These are phyloP conservation scores for Balearica regulorum DNA, from an alignment of 2,797 vertebrate genomes.

Conservation along the genomic window DNA sequence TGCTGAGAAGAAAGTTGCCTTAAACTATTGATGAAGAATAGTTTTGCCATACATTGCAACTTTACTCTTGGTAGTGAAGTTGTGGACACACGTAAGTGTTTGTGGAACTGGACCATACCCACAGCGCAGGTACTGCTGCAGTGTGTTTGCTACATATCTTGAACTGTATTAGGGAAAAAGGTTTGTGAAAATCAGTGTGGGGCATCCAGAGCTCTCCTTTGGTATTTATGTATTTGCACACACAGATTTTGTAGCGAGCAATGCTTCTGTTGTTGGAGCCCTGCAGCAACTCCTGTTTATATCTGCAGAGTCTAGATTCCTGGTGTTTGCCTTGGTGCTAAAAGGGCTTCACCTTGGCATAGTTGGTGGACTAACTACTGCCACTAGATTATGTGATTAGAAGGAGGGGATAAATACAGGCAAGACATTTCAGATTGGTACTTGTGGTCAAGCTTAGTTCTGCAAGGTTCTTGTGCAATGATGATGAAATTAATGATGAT, in stretches of 20 bases:
- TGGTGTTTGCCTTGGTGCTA: neutral
- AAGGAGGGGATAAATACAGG: neutral
- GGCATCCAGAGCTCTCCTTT: neutral
- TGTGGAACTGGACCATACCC: neutral
- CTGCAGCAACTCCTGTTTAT: neutral
- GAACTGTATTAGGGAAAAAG: neutral
- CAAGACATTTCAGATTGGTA: neutral
- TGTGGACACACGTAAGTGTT: rapidly evolving
- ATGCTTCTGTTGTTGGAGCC: neutral
- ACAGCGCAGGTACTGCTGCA: neutral
- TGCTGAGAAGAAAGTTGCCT: neutral
- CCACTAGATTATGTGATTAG: neutral
- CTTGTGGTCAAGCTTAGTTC: neutral
- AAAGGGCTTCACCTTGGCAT: neutral
- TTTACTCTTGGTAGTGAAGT: neutral
- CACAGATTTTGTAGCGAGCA: neutral
- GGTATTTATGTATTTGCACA: rapidly evolving
- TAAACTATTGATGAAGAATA: neutral
- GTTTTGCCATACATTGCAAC: neutral
- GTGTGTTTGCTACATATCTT: neutral
- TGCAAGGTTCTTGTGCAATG: neutral
- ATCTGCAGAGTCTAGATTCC: neutral
- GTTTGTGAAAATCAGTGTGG: neutral
- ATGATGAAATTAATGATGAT: neutral
- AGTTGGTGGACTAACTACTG: rapidly evolving